These are phyloP conservation scores for Cottus gobio DNA, from an alignment of 2,113 vertebrate genomes.

Conservation along the genomic window DNA sequence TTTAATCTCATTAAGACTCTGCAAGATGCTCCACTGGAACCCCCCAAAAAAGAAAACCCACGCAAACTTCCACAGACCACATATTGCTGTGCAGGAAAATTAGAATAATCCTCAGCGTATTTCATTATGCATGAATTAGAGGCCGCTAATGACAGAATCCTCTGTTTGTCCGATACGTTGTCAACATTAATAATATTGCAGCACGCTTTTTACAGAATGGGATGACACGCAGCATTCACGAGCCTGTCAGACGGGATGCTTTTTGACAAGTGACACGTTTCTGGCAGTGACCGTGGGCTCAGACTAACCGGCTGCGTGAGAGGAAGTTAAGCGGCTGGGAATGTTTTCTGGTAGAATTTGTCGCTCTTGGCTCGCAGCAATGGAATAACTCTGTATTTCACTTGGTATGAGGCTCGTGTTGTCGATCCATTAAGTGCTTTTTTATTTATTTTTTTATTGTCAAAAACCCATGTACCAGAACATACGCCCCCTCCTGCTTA, in stretches of 20 bases:
- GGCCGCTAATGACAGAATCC: conserved; percentile 69
- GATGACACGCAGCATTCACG: conserved; percentile 58
- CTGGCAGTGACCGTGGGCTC: conserved; percentile 37
- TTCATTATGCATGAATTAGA: conserved; percentile 73
- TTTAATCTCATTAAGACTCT: conserved; percentile 80
- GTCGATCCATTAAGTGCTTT: conserved; percentile 5
- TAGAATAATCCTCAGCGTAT: conserved; percentile 72
- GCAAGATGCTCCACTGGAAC: conserved; percentile 65
- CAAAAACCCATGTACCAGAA: conserved; percentile 20
- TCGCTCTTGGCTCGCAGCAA: conserved; percentile 35
- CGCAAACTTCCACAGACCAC: conserved; percentile 64
- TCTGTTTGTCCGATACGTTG: conserved; percentile 69
- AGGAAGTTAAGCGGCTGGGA: conserved; percentile 16
- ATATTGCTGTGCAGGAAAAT: conserved; percentile 63
- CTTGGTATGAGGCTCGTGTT: conserved; percentile 4
- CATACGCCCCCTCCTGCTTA: conserved; percentile 24
- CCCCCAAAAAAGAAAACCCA: conserved; percentile 47
- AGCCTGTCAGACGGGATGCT: conserved; percentile 46
- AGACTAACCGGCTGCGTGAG: conserved; percentile 5
- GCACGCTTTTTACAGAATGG: conserved; percentile 53
- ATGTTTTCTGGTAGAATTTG: conserved; percentile 23
- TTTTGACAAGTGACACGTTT: conserved; percentile 41
- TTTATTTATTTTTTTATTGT: not conserved
- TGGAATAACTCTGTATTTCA: not conserved
- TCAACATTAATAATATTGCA: conserved; percentile 66